These are phyloP conservation scores for Axinella damicornis DNA, from an alignment of 37 sponge, comb jelly and placozoan species.

Conservation along the genomic window DNA sequence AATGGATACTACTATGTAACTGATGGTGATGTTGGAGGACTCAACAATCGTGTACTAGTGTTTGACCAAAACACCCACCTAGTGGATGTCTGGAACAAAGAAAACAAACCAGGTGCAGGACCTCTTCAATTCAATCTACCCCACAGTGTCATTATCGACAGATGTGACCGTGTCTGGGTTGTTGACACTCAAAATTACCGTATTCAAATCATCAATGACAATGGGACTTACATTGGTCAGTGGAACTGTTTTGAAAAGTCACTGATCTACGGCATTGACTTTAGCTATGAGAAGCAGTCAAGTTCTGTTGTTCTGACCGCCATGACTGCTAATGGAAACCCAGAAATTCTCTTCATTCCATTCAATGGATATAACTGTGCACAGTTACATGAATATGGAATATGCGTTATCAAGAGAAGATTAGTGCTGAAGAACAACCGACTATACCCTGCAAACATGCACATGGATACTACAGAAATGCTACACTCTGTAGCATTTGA, in stretches of 20 bases:
- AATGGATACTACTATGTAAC: slow-evolving; percentile 23
- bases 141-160: slow-evolving; percentile 32
- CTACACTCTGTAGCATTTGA: slow-evolving; percentile 49
- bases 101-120: slow-evolving; percentile 14
- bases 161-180: slow-evolving; percentile 49
- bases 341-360: neutral
- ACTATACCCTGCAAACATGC: neutral
- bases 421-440: neutral
- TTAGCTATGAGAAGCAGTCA: neutral
- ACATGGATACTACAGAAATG: slow-evolving; percentile 1
- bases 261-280: slow-evolving; percentile 43
- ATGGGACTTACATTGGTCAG: slow-evolving; percentile 39
- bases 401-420: slow-evolving; percentile 2
- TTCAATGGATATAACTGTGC: neutral
- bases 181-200: slow-evolving; percentile 45
- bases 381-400: neutral
- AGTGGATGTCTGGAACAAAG: slow-evolving; percentile 43
- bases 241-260: slow-evolving; percentile 39
- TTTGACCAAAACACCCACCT: slow-evolving; percentile 2
- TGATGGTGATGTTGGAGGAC: slow-evolving; percentile 51
- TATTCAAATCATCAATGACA: slow-evolving; percentile 10
- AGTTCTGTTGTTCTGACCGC: slow-evolving; percentile 12
- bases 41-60: slow-evolving; percentile 45
- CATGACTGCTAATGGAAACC: neutral
- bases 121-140: slow-evolving; percentile 53